Evolutionary conservation across 2,888 invertebrate species (phyloP), one percentile per base, ranked within the genome.

Genomic region (Encarsia formosa): DNA sequence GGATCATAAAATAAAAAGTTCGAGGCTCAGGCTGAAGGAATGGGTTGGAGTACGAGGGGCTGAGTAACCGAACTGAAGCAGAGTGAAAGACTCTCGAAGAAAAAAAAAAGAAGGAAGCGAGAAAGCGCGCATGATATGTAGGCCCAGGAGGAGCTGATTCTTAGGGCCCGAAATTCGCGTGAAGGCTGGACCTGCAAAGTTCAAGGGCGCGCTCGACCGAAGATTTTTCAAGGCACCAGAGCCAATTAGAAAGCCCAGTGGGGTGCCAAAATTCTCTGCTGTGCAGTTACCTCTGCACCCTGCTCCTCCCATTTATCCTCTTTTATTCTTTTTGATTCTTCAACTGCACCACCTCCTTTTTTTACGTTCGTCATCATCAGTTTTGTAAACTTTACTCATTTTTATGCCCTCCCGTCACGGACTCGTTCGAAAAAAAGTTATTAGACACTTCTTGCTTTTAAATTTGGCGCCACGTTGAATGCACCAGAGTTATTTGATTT

Each of bases 201-300:
- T 72, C 71, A 72, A 72, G 71, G 71, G 68, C 70, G 66, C 63
- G 62, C 61, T 50, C 62, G 62, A 58, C 48, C 54, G 49, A 48
- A 61, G 52, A 55, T 61, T 61, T 44, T 57, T 60, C 59, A 62
- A 62, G 61, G 63, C 63, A 61, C 66, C 65, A 68, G 63, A 72
- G 65, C 70, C 71, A 72, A 72, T 72, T 72, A 72, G 72, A 66
- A 63, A 64, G 57, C 71, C 46, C 72, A 72, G 71, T 70, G 52
- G 72, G 72, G 70, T 70, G 70, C 70, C 71, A 68, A 71, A 56
- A 69, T 69, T 64, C 63, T 61, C 59, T 60, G 63, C 56, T 61
- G 60, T 63, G 60, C 63, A 59, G 59, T 63, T 11, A 8, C 26
- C 11, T 26, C 6, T 26, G 11, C 26, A 35, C 57, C 61, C 58